These are phyloP conservation scores for Oxyruncus cristatus DNA, from an alignment of 2,113 vertebrate genomes.

Conservation along the genomic window DNA sequence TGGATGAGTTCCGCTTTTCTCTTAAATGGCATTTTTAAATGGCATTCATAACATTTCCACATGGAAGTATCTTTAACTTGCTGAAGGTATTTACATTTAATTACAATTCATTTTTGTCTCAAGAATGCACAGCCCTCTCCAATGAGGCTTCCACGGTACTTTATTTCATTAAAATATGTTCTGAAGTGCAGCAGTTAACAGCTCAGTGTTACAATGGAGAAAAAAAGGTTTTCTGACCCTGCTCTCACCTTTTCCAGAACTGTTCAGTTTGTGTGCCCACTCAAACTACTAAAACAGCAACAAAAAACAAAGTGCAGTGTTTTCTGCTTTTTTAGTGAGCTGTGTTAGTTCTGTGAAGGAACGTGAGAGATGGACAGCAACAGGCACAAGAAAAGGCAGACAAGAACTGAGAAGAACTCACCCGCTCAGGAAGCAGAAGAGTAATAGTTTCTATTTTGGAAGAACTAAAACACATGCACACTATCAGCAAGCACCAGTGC, in stretches of 20 bases:
- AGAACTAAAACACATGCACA: background rate
- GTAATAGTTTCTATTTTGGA: background rate
- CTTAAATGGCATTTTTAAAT: background rate
- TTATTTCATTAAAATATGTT: background rate
- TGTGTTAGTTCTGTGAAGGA: background rate
- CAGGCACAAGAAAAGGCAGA: background rate
- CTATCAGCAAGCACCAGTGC: background rate
- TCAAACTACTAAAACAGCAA: background rate
- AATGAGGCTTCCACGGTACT: background rate
- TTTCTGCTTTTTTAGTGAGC: background rate
- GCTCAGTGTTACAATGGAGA: background rate
- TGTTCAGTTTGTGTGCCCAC: background rate
- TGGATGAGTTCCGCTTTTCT: background rate
- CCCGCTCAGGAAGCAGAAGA: background rate
- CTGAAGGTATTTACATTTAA: background rate
- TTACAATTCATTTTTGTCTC: background rate
- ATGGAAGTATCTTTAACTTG: background rate
- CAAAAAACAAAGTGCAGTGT: background rate
- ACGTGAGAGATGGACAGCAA: background rate
- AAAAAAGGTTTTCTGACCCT: background rate
- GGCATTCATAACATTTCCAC: background rate
- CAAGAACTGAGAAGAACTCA: background rate
- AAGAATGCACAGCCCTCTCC: background rate
- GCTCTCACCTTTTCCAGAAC: background rate
- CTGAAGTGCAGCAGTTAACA: background rate